Conservation (phyloP, 2,113 vertebrate genomes). For the Neogale vison region DNA sequence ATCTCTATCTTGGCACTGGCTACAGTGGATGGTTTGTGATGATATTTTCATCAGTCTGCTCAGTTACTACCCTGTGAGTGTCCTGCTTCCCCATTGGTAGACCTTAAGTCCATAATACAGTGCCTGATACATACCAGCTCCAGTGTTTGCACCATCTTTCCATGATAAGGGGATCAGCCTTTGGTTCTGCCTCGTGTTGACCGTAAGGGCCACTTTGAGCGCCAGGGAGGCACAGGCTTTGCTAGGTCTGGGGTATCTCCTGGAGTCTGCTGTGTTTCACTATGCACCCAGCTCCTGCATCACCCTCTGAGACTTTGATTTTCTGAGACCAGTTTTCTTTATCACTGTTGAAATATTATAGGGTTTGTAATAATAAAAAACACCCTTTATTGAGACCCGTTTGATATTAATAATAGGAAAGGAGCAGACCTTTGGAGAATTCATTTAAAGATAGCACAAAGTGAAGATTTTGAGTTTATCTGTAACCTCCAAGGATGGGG, state of each 20-base stretch:
- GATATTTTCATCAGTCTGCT: not conserved
- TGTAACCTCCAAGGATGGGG: not conserved
- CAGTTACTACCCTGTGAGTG: not conserved
- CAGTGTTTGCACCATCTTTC: not conserved
- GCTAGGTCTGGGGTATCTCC: not conserved
- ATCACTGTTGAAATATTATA: not conserved
- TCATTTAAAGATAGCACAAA: not conserved
- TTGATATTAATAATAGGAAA: conserved; percentile 21
- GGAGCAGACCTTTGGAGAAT: not conserved
- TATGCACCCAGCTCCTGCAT: not conserved
- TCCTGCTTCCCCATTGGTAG: not conserved
- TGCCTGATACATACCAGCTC: not conserved
- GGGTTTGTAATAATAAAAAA: not conserved
- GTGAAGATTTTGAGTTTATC: not conserved
- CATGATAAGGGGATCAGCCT: not conserved
- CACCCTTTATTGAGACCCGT: not conserved
- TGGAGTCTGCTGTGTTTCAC: not conserved
- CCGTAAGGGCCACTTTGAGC: not conserved
- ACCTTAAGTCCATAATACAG: not conserved
- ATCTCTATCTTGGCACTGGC: not conserved
- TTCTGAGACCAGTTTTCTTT: not conserved
- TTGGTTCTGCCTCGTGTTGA: not conserved
- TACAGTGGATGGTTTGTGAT: not conserved
- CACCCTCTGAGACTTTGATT: not conserved
- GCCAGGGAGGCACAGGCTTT: not conserved